Base-by-base conservation (phyloP, 2,113 vertebrate genomes). In the Seriola aureovittata region DNA sequence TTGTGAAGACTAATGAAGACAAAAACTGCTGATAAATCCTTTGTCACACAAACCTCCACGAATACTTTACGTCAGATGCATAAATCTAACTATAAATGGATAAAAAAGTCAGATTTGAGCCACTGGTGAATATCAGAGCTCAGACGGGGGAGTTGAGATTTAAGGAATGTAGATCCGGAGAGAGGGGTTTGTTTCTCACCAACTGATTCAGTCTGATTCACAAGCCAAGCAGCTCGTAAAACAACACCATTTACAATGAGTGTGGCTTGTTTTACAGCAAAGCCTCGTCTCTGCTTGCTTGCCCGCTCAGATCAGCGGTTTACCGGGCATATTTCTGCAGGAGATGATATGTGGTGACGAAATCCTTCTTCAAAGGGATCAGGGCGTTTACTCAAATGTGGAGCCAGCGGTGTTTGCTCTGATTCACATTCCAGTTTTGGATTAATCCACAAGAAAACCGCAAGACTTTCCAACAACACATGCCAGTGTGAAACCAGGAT, bases 181-280 rank as follows among this genome's bases (percentile, higher is more conserved):
- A 57, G 42, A 59, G 54, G 36, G 32, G 55, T 1, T 46, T 69
- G 14, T 72, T 66, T 80, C 78, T 82, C 80, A 57, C 36, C 0
- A 11, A 34, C 66, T 86, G 89, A 88, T 76, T 91, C 81, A 87
- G 55, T 19, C 12, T 83, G 88, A 93, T 64, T 91, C 86, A 88
- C 70, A 0, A 44, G 19, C 48, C 42, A 32, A 70, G 23, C 40
- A 3, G 71, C 57, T 79, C 9, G 32, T 79, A 71, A 88, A 88
- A 80, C 73, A 65, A 32, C 8, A 0, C 2, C 2, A 44, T 75
- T 88, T 63, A 89, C 82, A 80, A 7, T 5, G 29, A n/a, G 16
- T 0, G 46, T 0, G 17, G 71, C 9, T 71, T 84, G 81, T 81
- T 82, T 25, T 8, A 69, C 58, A 70, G 32, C 21, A 1, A 4